Evolutionary conservation across 2,113 vertebrate genomes (phyloP).

Genomic region (Labeo rohita): DNA sequence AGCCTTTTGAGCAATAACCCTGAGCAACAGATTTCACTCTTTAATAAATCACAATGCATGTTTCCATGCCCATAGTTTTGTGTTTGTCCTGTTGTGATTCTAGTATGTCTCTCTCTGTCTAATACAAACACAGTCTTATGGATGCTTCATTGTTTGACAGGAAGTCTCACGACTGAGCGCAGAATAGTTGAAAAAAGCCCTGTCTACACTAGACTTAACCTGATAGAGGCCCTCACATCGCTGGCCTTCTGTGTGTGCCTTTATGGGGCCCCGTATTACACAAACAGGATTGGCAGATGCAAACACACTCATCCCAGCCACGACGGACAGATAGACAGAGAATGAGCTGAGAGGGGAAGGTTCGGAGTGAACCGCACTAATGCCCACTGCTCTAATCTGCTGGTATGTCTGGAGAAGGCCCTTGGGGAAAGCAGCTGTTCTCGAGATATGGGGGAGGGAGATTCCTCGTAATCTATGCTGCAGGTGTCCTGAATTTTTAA

Average conservation of each 20-base stretch:
- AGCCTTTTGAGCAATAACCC: not conserved
- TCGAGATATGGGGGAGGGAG: slow-evolving; percentile 35
- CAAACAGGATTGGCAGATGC: slow-evolving; percentile 62
- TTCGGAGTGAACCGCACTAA: not conserved
- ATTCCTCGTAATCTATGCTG: slow-evolving; percentile 59
- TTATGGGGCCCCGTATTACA: slow-evolving; percentile 58
- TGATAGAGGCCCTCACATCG: slow-evolving; percentile 64
- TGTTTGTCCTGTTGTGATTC: not conserved
- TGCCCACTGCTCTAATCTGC: slow-evolving; percentile 9
- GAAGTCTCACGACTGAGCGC: slow-evolving; percentile 66
- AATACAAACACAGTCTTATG: slow-evolving; percentile 45
- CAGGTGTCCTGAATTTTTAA: slow-evolving; percentile 66
- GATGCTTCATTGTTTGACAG: slow-evolving; percentile 71
- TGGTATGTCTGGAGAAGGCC: slow-evolving; percentile 24
- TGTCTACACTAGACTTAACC: slow-evolving; percentile 72
- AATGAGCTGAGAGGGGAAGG: not conserved
- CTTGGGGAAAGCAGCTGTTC: slow-evolving; percentile 52
- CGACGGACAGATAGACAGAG: slow-evolving; percentile 1
- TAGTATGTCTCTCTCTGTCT: slow-evolving; percentile 46
- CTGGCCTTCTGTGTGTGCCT: slow-evolving; percentile 61
- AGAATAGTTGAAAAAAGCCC: slow-evolving; percentile 59
- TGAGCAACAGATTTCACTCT: not conserved
- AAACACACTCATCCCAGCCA: slow-evolving; percentile 42
- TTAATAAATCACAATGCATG: not conserved
- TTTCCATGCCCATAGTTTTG: not conserved